Conservation (phyloP, 2,113 vertebrate species). For the Bungarus multicinctus region DNA sequence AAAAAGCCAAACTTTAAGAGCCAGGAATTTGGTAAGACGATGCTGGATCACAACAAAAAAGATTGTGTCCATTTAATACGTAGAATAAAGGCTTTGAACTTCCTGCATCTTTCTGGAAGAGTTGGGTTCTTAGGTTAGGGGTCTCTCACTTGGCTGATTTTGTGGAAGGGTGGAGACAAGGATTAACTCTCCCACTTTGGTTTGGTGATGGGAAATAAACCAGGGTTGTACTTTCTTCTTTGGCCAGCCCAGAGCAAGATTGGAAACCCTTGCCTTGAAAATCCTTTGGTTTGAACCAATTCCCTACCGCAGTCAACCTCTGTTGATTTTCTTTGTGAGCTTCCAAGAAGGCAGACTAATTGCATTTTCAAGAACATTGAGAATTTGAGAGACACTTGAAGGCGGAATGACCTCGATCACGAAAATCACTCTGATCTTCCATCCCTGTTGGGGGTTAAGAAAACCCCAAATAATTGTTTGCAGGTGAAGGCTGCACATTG, state of each 20-base stretch:
- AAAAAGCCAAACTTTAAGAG: not conserved
- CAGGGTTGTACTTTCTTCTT: not conserved
- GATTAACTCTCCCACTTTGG: not conserved
- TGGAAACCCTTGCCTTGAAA: not conserved
- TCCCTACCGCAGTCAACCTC: not conserved
- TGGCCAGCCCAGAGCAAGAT: not conserved
- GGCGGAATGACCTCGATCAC: not conserved
- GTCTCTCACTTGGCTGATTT: not conserved
- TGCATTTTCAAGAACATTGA: not conserved
- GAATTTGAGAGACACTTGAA: not conserved
- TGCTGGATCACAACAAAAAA: not conserved
- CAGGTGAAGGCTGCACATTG: not conserved
- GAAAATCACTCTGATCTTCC: not conserved
- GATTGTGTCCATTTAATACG: not conserved
- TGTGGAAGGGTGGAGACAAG: not conserved
- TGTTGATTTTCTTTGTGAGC: not conserved
- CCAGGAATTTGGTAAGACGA: not conserved
- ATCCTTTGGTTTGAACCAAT: not conserved
- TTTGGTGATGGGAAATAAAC: not conserved
- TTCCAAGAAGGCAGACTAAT: not conserved
- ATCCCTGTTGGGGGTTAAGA: not conserved
- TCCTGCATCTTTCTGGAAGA: not conserved
- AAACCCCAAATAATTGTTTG: not conserved
- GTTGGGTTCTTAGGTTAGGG: not conserved
- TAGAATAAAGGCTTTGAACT: not conserved